A percentile compares a stretch with the other conserved stretches of the same genome.
phyloP scores from a whole-genome alignment of 2,797 vertebrate genomes.

The Epinephelus coioides region DNA sequence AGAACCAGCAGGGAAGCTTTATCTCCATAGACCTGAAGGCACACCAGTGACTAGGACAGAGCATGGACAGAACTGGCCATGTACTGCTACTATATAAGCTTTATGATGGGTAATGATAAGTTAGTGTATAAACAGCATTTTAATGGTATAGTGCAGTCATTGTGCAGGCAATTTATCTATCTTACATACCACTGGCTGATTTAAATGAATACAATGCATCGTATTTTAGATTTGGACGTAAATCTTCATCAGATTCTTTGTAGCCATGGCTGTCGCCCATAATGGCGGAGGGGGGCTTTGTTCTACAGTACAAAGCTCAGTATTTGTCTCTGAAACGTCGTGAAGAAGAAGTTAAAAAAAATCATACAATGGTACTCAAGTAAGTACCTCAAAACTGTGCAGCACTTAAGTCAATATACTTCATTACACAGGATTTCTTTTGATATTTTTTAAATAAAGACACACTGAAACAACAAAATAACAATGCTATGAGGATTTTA shows the following conservation, averaged over 20 bases:
- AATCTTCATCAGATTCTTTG: neutral
- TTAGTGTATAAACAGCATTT: neutral
- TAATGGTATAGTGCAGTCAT: neutral
- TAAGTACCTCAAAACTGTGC: neutral
- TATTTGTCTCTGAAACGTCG: neutral
- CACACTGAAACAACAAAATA: neutral
- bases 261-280: neutral
- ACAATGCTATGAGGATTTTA: neutral
- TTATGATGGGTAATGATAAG: neutral
- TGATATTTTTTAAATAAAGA: neutral
- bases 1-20: slow-evolving; percentile 26
- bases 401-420: neutral
- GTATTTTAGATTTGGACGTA: neutral
- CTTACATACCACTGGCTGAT: neutral
- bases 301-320: too few relatives aligned
- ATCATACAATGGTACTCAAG: neutral
- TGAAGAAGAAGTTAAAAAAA: neutral
- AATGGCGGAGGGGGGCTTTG: too few relatives aligned
- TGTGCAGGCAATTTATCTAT: neutral
- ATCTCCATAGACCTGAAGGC: slow-evolving; percentile 24
- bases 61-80: neutral
- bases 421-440: neutral
- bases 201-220: neutral
- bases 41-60: slow-evolving; percentile 23
- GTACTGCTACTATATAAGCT: neutral